These are phyloP conservation scores for Camponotus floridanus DNA, from an alignment of 1,140 invertebrate genomes.

Conservation along the genomic window DNA sequence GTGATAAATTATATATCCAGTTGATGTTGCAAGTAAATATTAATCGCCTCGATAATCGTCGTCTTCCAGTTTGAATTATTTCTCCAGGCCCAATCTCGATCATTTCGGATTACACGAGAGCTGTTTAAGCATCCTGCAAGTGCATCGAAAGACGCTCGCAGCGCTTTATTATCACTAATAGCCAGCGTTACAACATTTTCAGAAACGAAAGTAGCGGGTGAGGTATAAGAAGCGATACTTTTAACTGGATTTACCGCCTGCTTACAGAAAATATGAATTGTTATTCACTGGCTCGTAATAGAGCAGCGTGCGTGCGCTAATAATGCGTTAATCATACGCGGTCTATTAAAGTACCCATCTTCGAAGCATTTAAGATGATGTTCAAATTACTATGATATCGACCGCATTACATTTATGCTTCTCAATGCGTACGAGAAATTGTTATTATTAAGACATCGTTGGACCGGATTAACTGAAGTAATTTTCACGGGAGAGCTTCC, in stretches of 20 bases:
- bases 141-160: constrained; percentile 30
- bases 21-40: not conserved
- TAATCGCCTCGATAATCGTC: constrained; percentile 26
- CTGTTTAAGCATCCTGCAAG: constrained; percentile 4
- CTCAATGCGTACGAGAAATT: constrained; percentile 23
- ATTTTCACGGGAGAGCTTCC: constrained; percentile 44
- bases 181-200: constrained; percentile 24
- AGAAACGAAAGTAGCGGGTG: constrained; percentile 28
- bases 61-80: not conserved
- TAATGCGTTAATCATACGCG: constrained; percentile 47
- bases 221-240: constrained; percentile 43
- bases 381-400: constrained; percentile 51
- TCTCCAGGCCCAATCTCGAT: not conserved
- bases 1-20: constrained; percentile 2
- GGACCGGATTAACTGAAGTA: constrained; percentile 23
- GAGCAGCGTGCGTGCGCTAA: constrained; percentile 31
- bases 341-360: constrained; percentile 42
- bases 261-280: constrained; percentile 40
- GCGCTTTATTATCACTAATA: constrained; percentile 52
- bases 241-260: constrained; percentile 50
- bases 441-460: constrained; percentile 60
- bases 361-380: constrained; percentile 53
- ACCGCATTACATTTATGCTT: constrained; percentile 47
- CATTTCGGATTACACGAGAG: constrained; percentile 16
- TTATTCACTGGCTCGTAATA: constrained; percentile 18